Conservation (phyloP, 2,888 invertebrate species). For the Athalia cordata region DNA sequence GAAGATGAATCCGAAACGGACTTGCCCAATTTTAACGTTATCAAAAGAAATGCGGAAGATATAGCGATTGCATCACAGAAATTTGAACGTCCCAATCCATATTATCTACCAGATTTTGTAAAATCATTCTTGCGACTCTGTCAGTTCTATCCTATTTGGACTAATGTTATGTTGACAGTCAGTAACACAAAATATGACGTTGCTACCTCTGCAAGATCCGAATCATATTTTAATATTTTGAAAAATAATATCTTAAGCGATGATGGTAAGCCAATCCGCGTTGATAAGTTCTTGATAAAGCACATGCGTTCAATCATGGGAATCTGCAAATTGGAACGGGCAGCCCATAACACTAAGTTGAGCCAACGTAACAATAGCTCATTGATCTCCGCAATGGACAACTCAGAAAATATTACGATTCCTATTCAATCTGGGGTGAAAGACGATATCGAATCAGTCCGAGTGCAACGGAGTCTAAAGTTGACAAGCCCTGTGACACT, state of each 20-base stretch:
- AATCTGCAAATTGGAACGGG: constrained; percentile 16
- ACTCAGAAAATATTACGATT: not conserved
- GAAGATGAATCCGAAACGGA: constrained; percentile 17
- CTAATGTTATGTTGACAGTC: constrained; percentile 8
- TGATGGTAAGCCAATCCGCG: constrained; percentile 1
- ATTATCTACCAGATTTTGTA: constrained; percentile 6
- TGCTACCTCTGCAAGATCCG: constrained; percentile 15
- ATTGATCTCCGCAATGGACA: not conserved
- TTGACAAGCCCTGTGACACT: not conserved
- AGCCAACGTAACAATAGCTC: not conserved
- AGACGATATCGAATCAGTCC: not conserved
- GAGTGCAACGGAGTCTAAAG: not conserved
- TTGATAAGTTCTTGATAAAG: constrained; percentile 17
- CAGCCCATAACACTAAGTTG: constrained; percentile 2
- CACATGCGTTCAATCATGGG: constrained; percentile 20
- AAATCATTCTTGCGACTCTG: constrained; percentile 29
- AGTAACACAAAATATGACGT: constrained; percentile 4
- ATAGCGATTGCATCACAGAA: constrained; percentile 1
- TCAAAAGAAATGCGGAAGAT: not conserved
- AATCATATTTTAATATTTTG: constrained; percentile 18
- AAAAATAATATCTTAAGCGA: constrained; percentile 14
- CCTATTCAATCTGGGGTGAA: constrained; percentile 1
- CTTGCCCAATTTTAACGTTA: not conserved
- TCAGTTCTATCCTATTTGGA: constrained; percentile 20
- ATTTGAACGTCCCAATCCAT: not conserved